Evolutionary conservation across 2,888 invertebrate species (phyloP).

Genomic region (Tromatobia lineatoria): DNA sequence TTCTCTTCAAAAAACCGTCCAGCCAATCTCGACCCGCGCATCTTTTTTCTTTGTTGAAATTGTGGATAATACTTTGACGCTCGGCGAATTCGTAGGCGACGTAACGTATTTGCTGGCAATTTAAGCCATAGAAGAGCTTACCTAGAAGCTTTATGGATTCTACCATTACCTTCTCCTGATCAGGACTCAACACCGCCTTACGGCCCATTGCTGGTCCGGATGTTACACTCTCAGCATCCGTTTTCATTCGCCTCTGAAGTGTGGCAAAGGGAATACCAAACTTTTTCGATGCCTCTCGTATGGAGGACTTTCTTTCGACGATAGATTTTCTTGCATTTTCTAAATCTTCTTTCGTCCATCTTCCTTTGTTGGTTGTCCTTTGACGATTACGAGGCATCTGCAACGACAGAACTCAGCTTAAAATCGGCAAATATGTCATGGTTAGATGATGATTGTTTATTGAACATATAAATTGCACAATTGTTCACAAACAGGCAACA

Average conservation of each 20-base stretch:
- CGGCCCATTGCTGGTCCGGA: conserved; percentile 65
- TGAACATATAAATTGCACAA: too few relatives aligned
- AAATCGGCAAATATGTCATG: too few relatives aligned
- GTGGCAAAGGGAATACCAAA: conserved; percentile 70
- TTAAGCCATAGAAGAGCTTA: conserved; percentile 73
- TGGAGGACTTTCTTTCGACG: conserved; percentile 51
- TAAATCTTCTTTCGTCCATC: conserved; percentile 67
- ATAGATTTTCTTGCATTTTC: conserved; percentile 58
- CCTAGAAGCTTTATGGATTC: conserved; percentile 69
- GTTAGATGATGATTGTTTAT: too few relatives aligned
- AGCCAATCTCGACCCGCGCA: conserved; percentile 77
- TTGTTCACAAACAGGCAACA: too few relatives aligned
- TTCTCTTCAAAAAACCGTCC: conserved; percentile 73
- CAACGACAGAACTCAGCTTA: not conserved
- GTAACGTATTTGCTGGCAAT: conserved; percentile 69
- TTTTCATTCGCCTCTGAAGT: conserved; percentile 68
- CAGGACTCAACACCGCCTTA: conserved; percentile 69
- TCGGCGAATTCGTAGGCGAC: conserved; percentile 73
- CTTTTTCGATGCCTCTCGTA: conserved; percentile 61
- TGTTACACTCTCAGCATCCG: conserved; percentile 45
- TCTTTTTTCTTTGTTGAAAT: conserved; percentile 71
- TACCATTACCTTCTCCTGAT: conserved; percentile 71
- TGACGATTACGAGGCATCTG: conserved; percentile 65
- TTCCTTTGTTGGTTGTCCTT: conserved; percentile 64
- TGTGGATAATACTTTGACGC: conserved; percentile 71